A percentile compares a stretch with the other conserved stretches of the same genome.
Conservation (phyloP, 2,113 vertebrate genomes). For the Sprattus sprattus region DNA sequence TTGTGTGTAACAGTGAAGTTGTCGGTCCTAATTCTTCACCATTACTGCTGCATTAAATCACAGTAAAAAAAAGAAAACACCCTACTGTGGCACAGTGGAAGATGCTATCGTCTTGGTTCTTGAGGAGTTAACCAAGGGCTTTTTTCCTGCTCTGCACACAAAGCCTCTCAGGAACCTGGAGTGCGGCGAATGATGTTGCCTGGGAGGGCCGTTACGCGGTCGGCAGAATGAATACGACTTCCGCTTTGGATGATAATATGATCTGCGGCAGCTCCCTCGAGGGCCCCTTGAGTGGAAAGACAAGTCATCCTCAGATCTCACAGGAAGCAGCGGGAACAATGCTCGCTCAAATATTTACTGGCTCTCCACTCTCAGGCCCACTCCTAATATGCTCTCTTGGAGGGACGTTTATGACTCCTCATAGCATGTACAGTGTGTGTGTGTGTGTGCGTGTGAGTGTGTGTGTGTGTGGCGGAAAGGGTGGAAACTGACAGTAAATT, state of each 20-base stretch:
- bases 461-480: slow-evolving; percentile 5
- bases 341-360: slow-evolving; percentile 54
- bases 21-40: not conserved
- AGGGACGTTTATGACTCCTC: slow-evolving; percentile 38
- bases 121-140: slow-evolving; percentile 30
- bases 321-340: slow-evolving; percentile 78
- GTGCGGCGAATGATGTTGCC: slow-evolving; percentile 69
- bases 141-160: slow-evolving; percentile 41
- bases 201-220: slow-evolving; percentile 73
- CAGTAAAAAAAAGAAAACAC: not conserved
- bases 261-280: slow-evolving; percentile 74
- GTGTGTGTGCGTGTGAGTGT: slow-evolving; percentile 27
- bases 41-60: slow-evolving; percentile 26
- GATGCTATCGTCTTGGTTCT: slow-evolving; percentile 13
- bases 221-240: slow-evolving; percentile 75
- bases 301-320: slow-evolving; percentile 73
- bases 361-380: slow-evolving; percentile 27
- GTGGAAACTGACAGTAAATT: not conserved
- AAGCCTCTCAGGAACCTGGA: slow-evolving; percentile 50
- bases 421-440: slow-evolving; percentile 26
- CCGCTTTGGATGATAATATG: slow-evolving; percentile 79
- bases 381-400: slow-evolving; percentile 43
- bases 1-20: not conserved
- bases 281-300: slow-evolving; percentile 75
- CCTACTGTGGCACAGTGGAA: not conserved